These are phyloP conservation scores for Cephus cinctus DNA, from an alignment of 1,140 invertebrate genomes.

Conservation along the genomic window DNA sequence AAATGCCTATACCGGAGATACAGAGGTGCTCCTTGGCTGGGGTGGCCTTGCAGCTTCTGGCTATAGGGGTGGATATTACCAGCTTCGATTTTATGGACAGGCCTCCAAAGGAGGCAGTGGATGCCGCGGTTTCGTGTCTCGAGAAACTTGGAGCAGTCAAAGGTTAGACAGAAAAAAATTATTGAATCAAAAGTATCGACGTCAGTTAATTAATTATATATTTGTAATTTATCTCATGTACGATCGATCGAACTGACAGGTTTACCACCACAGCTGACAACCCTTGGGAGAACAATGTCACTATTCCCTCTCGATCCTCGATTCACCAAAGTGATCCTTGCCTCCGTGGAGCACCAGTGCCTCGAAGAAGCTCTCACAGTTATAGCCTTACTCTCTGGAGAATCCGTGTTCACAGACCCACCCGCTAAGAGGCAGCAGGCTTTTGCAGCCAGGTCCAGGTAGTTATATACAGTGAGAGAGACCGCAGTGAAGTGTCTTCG, in stretches of 20 bases:
- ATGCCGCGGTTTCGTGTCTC: constrained; percentile 68
- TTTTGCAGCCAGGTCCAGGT: constrained; percentile 41
- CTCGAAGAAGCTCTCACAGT: constrained; percentile 81
- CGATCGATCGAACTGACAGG: constrained; percentile 26
- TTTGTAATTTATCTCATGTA: constrained; percentile 8
- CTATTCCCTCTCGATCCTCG: constrained; percentile 90
- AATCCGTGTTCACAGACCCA: constrained; percentile 62
- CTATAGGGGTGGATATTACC: constrained; percentile 77
- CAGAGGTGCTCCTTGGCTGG: constrained; percentile 74
- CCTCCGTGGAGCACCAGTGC: constrained; percentile 76
- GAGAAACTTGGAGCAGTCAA: constrained; percentile 75
- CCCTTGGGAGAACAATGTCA: constrained; percentile 82
- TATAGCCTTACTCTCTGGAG: constrained; percentile 68
- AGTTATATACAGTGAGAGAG: too few relatives aligned
- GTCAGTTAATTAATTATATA: constrained; percentile 8
- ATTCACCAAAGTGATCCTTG: constrained; percentile 81
- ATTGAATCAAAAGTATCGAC: constrained; percentile 8
- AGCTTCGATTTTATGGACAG: constrained; percentile 92
- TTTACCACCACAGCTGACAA: constrained; percentile 68
- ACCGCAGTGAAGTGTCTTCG: too few relatives aligned
- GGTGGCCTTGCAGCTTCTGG: constrained; percentile 79
- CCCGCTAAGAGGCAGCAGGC: constrained; percentile 52
- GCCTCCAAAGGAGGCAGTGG: constrained; percentile 71
- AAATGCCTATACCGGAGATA: constrained; percentile 84
- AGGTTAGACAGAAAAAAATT: constrained; percentile 40